Conservation (phyloP, 2,888 invertebrate genomes). For the Cosmia trapezina region DNA sequence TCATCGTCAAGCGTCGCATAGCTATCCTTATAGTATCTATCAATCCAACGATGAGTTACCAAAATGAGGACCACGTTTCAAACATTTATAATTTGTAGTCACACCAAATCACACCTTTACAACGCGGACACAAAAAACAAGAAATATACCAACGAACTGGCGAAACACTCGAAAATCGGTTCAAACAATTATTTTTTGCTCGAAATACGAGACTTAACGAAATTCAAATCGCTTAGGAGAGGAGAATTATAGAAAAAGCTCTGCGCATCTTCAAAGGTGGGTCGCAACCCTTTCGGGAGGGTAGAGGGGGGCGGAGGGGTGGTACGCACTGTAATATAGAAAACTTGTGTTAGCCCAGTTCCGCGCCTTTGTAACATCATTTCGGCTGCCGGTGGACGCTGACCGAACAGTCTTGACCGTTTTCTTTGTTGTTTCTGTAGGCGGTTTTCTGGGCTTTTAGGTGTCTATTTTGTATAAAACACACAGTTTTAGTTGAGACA, state of each 20-base stretch:
- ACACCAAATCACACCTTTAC: constrained; percentile 70
- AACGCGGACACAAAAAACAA: constrained; percentile 68
- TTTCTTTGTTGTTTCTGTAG: constrained; percentile 63
- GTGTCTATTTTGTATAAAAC: neutral
- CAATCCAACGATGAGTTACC: neutral
- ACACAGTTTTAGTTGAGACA: neutral
- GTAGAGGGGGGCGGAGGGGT: constrained; percentile 62
- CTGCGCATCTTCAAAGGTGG: constrained; percentile 90
- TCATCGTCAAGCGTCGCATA: neutral
- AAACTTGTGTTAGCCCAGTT: constrained; percentile 91
- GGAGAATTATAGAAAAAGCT: constrained; percentile 89
- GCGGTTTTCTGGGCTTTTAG: neutral
- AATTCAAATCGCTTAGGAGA: constrained; percentile 90
- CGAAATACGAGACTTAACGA: constrained; percentile 89
- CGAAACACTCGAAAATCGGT: constrained; percentile 84
- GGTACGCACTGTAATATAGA: constrained; percentile 90
- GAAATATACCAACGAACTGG: constrained; percentile 70
- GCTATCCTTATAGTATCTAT: neutral
- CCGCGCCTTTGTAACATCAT: constrained; percentile 91
- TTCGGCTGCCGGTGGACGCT: constrained; percentile 84
- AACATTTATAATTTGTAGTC: neutral
- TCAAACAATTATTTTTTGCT: constrained; percentile 89
- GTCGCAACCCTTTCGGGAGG: constrained; percentile 82
- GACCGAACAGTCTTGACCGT: constrained; percentile 71
- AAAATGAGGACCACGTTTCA: neutral